phyloP scores from a whole-genome alignment of 2,888 invertebrate species.

The Hyles lineata region DNA sequence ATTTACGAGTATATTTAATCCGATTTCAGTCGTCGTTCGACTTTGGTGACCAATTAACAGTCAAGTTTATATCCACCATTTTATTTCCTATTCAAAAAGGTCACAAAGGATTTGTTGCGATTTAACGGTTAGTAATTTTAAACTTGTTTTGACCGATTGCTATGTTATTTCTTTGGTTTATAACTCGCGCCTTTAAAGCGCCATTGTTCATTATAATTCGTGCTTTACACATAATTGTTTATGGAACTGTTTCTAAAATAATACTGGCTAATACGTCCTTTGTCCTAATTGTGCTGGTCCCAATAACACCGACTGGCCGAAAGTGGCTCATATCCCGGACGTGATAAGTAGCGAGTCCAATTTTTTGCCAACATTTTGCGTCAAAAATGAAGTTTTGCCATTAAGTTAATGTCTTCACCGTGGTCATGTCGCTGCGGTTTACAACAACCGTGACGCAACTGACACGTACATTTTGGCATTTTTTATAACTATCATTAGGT shows the following conservation, averaged over 20 bases:
- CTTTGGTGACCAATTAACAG: background rate
- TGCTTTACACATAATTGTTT: slow-evolving; percentile 34
- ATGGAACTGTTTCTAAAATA: slow-evolving; percentile 21
- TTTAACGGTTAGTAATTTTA: slow-evolving; percentile 49
- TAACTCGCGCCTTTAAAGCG: slow-evolving; percentile 51
- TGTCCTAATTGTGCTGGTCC: background rate
- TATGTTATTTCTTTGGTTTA: slow-evolving; percentile 50
- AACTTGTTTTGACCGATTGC: slow-evolving; percentile 58
- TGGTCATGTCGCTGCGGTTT: slow-evolving; percentile 11
- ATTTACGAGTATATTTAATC: too few relatives aligned
- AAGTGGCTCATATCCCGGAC: slow-evolving; percentile 3
- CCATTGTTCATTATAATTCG: slow-evolving; percentile 55
- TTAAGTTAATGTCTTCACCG: slow-evolving; percentile 1
- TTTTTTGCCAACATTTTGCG: background rate
- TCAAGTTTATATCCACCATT: background rate
- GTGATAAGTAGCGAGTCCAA: background rate
- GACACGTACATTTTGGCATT: slow-evolving; percentile 10
- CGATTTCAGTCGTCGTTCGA: background rate
- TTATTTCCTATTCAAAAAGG: slow-evolving; percentile 25
- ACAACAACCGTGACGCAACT: slow-evolving; percentile 13
- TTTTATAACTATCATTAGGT: background rate
- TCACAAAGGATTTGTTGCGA: slow-evolving; percentile 36
- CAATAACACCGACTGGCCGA: background rate
- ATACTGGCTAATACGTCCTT: background rate
- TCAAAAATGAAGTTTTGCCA: background rate